Evolutionary conservation across 30 jellyfish, hydroid and myxozoan species (phyloP).

Genomic region (Clytia hemisphaerica): DNA sequence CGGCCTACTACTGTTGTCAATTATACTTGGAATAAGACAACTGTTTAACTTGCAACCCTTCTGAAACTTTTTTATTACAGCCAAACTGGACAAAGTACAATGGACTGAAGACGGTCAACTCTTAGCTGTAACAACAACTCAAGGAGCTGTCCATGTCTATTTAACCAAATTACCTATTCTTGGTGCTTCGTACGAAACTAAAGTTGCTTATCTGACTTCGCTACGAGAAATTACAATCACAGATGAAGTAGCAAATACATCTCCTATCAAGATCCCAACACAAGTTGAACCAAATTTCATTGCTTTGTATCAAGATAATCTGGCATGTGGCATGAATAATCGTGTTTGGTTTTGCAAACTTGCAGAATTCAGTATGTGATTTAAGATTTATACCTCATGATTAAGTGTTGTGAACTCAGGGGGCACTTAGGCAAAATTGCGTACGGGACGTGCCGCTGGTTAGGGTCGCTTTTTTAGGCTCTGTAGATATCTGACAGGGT

Average conservation of each 20-base stretch:
- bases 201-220: conserved; percentile 82
- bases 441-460: too few relatives aligned
- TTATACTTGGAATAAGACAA: too few relatives aligned
- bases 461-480: too few relatives aligned
- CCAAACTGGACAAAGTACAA: conserved; percentile 60
- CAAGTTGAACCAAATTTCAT: conserved; percentile 75
- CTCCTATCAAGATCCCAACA: conserved; percentile 59
- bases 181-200: conserved; percentile 70
- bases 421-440: too few relatives aligned
- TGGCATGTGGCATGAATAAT: conserved; percentile 90
- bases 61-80: conserved; percentile 7
- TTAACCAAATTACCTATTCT: conserved; percentile 81
- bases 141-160: conserved; percentile 94
- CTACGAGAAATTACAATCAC: conserved; percentile 73
- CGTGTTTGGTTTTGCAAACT: conserved; percentile 81
- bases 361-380: conserved; percentile 21
- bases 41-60: too few relatives aligned
- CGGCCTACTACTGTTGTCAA: too few relatives aligned
- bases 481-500: too few relatives aligned
- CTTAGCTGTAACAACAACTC: conserved; percentile 77
- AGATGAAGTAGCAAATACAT: not conserved
- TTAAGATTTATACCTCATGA: too few relatives aligned
- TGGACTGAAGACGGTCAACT: conserved; percentile 98
- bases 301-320: conserved; percentile 73
- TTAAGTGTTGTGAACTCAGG: too few relatives aligned